A percentile compares a stretch with the other conserved stretches of the same genome.
phyloP scores from a whole-genome alignment of 1,140 invertebrate genomes.

The Drosophila nikananu region DNA sequence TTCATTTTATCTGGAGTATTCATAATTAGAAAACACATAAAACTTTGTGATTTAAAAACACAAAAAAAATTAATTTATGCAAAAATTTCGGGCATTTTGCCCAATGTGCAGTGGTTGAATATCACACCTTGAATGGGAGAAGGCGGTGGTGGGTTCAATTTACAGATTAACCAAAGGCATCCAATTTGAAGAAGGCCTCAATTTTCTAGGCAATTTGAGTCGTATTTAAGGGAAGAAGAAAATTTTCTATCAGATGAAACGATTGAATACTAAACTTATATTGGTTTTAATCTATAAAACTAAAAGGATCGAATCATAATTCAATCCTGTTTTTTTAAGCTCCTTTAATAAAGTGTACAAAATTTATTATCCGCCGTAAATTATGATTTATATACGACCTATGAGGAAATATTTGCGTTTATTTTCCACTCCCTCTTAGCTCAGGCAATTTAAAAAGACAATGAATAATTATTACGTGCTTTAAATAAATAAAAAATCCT shows the following conservation, averaged over 20 bases:
- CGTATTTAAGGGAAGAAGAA: not conserved
- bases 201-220: conserved; percentile 5
- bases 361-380: not conserved
- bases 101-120: conserved; percentile 20
- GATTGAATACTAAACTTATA: not conserved
- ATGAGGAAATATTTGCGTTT: not conserved
- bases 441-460: conserved; percentile 4
- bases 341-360: too few relatives aligned
- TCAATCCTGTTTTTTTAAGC: not conserved
- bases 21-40: too few relatives aligned
- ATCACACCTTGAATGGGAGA: conserved; percentile 15
- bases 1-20: too few relatives aligned
- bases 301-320: not conserved
- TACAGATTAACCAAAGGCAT: conserved; percentile 8
- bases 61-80: too few relatives aligned
- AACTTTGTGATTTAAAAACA: too few relatives aligned
- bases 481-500: conserved; percentile 10
- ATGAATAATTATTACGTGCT: conserved; percentile 1
- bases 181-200: conserved; percentile 1
- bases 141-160: conserved; percentile 4
- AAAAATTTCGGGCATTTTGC: too few relatives aligned
- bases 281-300: not conserved
- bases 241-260: not conserved
- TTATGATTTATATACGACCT: not conserved
- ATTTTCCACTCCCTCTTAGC: not conserved